A percentile compares a stretch with the other conserved stretches of the same genome.
These are phyloP conservation scores for Odontocolon sp. DNA, from an alignment of 2,888 invertebrate species.

Conservation along the genomic window DNA sequence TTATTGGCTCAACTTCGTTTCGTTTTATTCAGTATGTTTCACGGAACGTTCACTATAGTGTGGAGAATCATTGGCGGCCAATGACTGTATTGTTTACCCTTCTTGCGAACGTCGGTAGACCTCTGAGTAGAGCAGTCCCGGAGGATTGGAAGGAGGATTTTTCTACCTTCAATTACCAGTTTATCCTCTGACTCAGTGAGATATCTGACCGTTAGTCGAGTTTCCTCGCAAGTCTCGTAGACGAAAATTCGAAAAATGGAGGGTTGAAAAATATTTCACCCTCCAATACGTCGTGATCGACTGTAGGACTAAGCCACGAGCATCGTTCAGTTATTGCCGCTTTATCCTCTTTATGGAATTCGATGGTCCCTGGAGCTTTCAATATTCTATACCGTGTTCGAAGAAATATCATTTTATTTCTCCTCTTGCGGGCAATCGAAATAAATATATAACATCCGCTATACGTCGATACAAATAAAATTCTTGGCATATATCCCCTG, in stretches of 20 bases:
- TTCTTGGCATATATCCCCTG: neutral
- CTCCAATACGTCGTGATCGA: neutral
- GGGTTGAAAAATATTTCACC: conserved; percentile 33
- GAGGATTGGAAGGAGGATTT: conserved; percentile 36
- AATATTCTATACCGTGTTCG: conserved; percentile 33
- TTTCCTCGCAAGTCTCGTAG: neutral
- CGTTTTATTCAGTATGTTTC: too few species aligned
- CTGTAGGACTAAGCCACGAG: conserved; percentile 7
- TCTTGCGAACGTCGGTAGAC: too few species aligned
- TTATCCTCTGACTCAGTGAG: conserved; percentile 26
- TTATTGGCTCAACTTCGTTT: too few species aligned
- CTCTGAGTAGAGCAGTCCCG: too few species aligned
- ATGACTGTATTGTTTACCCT: too few species aligned
- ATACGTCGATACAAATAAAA: conserved; percentile 13
- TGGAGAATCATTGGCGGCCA: conserved; percentile 20
- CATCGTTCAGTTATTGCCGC: conserved; percentile 32
- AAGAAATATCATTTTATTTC: conserved; percentile 37
- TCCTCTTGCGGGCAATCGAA: neutral
- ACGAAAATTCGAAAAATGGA: conserved; percentile 34
- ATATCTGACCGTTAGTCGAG: conserved; percentile 36
- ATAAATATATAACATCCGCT: conserved; percentile 1
- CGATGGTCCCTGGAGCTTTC: conserved; percentile 28
- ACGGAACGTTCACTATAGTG: too few species aligned
- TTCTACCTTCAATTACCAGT: conserved; percentile 53
- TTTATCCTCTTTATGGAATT: conserved; percentile 40